Evolutionary conservation across 2,797 vertebrate genomes (phyloP), one percentile per base, ranked within the genome.

Genomic region (Sibirionetta formosa): DNA sequence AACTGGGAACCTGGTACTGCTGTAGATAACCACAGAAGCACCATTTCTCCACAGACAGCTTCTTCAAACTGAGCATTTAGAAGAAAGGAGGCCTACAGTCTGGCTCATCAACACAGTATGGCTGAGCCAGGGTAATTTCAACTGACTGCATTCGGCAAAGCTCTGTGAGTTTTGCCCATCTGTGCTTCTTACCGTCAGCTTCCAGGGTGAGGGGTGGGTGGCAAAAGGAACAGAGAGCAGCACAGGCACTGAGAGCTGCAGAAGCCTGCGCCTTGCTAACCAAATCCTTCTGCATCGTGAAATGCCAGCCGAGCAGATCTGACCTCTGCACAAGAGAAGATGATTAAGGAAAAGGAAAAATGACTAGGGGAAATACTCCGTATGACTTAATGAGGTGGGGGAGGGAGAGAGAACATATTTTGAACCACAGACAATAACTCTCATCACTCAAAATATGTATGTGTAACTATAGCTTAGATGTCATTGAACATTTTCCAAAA

Each of bases 271-370:
- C 90, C 79, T 53, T 46, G 64, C 65, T 71, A 51, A 46, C 72
- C 27, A 51, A 80, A 15, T 63, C 26, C 48, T 80, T 72, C 76
- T 69, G 63, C 58, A 36, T 53, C 2, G 0, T 84, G 58, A 96
- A 95, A 93, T 51, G 66, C 63, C 86, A 95, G 72, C 58, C 83
- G 81, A 94, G 69, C 27, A 76, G 60, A 66, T 57, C 83, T 79
- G 76, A 94, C 88, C 90, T 83, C 81, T 57, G 54, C 14, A 70
- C 69, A 95, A 68, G 54, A 69, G 51, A 57, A 79, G 42, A 68
- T 3, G 1, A 68, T 29, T 82, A 60, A 86, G 75, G 78, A 70
- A 73, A 92, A 92, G 63, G 46, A 90, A 75, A 85, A 82, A 33
- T 16, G 5, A 95, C 36, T 23, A 69, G 31, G n/a, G 76, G 53